These are phyloP conservation scores for Isaurus tuberculatus DNA, from an alignment of 92 coral and sea anemone genomes.

Conservation along the genomic window DNA sequence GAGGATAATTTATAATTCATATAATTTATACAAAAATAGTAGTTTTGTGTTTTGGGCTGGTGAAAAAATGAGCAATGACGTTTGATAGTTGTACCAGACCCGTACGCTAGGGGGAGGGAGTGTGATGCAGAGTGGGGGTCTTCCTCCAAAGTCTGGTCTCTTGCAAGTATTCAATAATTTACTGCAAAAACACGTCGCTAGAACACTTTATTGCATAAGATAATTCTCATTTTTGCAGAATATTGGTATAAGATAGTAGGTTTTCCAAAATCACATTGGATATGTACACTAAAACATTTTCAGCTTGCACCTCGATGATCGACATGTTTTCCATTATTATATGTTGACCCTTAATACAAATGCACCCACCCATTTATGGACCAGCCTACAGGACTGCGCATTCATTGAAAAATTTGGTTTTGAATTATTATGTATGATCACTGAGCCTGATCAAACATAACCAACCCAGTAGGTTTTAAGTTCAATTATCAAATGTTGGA, in stretches of 20 bases:
- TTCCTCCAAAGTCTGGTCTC: not conserved
- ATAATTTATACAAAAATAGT: not conserved
- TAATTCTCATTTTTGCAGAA: slow-evolving; percentile 20
- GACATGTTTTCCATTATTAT: slow-evolving; percentile 13
- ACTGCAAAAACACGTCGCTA: not conserved
- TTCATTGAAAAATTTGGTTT: slow-evolving; percentile 13
- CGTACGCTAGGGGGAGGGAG: not conserved
- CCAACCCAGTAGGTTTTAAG: not conserved
- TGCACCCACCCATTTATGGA: not conserved
- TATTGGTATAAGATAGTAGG: not conserved
- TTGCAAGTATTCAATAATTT: not conserved
- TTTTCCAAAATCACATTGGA: not conserved
- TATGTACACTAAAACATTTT: slow-evolving; percentile 5
- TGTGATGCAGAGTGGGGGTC: not conserved
- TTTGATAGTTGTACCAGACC: not conserved
- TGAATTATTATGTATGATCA: not conserved
- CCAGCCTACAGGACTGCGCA: not conserved
- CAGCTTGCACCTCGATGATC: slow-evolving; percentile 9
- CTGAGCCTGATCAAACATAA: slow-evolving; percentile 14
- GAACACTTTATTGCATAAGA: not conserved
- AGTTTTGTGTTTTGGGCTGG: not conserved
- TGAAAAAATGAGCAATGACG: slow-evolving; percentile 8
- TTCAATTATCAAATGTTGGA: slow-evolving; percentile 2
- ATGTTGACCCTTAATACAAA: not conserved
- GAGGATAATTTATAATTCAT: not conserved